Conservation (phyloP, 2,797 vertebrate species). For the Muscicapa striata region DNA sequence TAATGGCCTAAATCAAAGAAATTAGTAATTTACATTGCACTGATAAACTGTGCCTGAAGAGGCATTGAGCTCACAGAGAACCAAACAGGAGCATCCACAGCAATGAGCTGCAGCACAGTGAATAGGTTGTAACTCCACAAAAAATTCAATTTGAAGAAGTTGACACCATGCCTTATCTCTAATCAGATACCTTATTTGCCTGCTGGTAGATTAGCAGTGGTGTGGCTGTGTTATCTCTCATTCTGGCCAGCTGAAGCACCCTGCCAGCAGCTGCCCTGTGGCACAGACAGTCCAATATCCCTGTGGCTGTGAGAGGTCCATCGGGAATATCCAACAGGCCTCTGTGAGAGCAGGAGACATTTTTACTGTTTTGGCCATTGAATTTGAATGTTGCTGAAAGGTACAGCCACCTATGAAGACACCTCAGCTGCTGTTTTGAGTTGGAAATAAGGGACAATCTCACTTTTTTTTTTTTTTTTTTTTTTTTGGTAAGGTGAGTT, state of each 20-base stretch:
- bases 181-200: neutral
- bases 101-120: neutral
- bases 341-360: neutral
- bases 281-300: neutral
- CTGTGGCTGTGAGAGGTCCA: neutral
- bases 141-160: neutral
- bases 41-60: neutral
- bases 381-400: neutral
- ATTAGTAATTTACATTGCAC: neutral
- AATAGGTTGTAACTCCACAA: neutral
- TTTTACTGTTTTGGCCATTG: neutral
- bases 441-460: neutral
- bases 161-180: neutral
- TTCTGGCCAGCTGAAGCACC: neutral
- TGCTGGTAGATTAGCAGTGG: neutral
- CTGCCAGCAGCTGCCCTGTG: neutral
- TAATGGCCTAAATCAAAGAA: neutral
- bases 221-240: neutral
- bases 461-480: neutral
- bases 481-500: neutral
- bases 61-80: neutral
- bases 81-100: neutral
- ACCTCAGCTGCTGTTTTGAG: neutral
- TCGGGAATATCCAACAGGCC: rapidly evolving
- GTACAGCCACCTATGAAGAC: neutral